phyloP scores from a whole-genome alignment of 1,140 invertebrate species.

The Drosophila nikananu region DNA sequence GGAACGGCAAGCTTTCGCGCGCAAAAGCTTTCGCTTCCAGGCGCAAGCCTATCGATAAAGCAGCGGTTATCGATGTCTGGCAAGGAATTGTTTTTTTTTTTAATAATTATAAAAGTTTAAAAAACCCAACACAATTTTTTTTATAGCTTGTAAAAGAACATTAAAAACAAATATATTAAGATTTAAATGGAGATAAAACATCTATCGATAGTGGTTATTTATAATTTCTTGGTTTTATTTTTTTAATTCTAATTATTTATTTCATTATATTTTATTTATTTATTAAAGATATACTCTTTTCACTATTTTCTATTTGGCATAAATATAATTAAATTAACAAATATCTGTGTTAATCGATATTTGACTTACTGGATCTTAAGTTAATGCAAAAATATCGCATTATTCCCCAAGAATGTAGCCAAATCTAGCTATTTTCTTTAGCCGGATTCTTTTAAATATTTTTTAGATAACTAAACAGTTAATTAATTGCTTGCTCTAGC shows the following conservation, averaged over 20 bases:
- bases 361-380: no score
- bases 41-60: constrained; percentile 1
- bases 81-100: no score
- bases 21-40: constrained; percentile 19
- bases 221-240: neutral
- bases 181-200: neutral
- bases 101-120: no score
- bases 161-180: neutral
- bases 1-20: constrained; percentile 43
- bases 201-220: neutral
- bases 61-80: neutral
- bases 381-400: no score
- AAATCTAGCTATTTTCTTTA: no score
- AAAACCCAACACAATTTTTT: neutral
- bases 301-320: no score
- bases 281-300: neutral
- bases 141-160: neutral
- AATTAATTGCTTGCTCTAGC: neutral
- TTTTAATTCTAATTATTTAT: neutral
- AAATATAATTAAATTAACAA: neutral
- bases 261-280: neutral
- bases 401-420: no score
- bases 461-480: neutral
- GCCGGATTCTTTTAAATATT: no score
- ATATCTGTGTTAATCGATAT: neutral